A percentile compares a stretch with the other conserved stretches of the same genome.
phyloP scores from a whole-genome alignment of 2,888 invertebrate species.

The Sussaba pulchella region DNA sequence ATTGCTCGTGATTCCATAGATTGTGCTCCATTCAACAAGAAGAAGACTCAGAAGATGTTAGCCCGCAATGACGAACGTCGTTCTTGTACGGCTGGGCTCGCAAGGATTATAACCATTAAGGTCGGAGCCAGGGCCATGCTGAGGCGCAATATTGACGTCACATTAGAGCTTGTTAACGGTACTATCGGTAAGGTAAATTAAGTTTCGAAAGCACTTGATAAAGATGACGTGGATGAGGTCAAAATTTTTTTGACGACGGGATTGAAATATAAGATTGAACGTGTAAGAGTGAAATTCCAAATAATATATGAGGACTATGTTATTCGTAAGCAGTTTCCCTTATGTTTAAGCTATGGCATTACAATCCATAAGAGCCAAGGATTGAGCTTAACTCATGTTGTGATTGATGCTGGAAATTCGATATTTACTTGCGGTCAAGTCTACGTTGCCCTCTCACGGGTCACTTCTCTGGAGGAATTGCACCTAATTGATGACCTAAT shows the following conservation, averaged over 20 bases:
- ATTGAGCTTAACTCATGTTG: constrained; percentile 48
- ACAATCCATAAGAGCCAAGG: constrained; percentile 9
- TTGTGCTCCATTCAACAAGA: constrained; percentile 8
- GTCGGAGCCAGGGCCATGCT: constrained; percentile 13
- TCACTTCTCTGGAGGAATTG: constrained; percentile 61
- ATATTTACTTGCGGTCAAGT: constrained; percentile 66
- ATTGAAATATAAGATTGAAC: background rate
- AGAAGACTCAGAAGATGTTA: constrained; percentile 11
- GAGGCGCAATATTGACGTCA: no score
- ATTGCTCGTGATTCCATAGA: constrained; percentile 22
- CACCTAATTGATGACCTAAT: constrained; percentile 43
- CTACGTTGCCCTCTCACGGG: constrained; percentile 68
- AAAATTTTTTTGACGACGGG: no score
- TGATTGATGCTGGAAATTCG: constrained; percentile 65
- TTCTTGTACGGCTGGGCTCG: constrained; percentile 28
- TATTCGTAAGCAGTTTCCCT: no score
- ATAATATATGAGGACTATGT: no score
- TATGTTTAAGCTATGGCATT: no score
- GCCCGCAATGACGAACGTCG: constrained; percentile 9
- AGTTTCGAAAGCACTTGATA: no score
- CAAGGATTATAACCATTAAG: constrained; percentile 32
- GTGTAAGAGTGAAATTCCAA: no score
- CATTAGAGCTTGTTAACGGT: no score
- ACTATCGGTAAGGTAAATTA: no score
- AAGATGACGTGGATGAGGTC: no score